Evolutionary conservation across 2,113 vertebrate genomes (phyloP).

Genomic region (western clawed frog (Xenopus tropicalis)): DNA sequence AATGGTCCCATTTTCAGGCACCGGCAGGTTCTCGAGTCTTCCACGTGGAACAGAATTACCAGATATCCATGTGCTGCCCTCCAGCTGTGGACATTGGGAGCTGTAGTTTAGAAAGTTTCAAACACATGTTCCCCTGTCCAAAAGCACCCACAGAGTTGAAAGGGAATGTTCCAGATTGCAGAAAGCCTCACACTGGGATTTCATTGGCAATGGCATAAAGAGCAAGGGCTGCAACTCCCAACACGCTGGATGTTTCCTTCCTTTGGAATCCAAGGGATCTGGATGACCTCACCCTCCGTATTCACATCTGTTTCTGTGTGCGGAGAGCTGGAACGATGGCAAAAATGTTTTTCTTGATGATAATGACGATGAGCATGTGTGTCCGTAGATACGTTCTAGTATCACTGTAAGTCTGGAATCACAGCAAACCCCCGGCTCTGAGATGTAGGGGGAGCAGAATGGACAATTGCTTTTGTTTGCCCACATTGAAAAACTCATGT

Average conservation of each 20-base stretch:
- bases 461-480: too few species aligned
- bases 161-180: background rate
- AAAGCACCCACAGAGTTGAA: background rate
- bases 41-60: constrained; percentile 18
- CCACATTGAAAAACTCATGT: too few species aligned
- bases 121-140: too few species aligned
- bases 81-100: too few species aligned
- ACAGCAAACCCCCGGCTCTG: too few species aligned
- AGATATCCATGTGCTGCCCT: background rate
- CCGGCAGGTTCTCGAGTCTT: constrained; percentile 3
- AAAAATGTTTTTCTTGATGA: background rate
- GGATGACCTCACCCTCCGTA: background rate
- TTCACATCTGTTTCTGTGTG: constrained; percentile 7
- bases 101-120: too few species aligned
- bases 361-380: too few species aligned
- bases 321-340: constrained; percentile 6
- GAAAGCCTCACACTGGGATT: background rate
- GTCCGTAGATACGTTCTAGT: too few species aligned
- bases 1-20: too few species aligned
- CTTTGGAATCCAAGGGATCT: constrained; percentile 6
- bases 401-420: too few species aligned
- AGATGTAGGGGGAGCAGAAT: too few species aligned
- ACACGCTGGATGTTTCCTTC: background rate
- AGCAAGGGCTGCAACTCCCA: background rate
- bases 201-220: background rate